Evolutionary conservation across 2,113 vertebrate genomes (phyloP).

Genomic region (Dolichotis patagonum): DNA sequence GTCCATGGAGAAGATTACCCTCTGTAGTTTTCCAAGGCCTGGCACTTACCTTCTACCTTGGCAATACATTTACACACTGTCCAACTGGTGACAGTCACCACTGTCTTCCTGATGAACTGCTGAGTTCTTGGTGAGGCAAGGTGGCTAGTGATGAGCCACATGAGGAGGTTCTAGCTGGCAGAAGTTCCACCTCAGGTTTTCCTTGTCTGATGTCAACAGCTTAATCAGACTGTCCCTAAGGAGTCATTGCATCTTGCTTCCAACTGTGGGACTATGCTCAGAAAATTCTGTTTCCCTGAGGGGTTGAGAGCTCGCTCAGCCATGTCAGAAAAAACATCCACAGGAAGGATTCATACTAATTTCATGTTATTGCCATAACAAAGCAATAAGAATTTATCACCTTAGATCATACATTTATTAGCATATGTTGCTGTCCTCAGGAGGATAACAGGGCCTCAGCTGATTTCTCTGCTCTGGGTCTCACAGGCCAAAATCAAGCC

Average conservation of each 20-base stretch:
- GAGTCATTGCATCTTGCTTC: background rate
- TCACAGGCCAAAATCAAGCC: background rate
- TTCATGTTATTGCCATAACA: background rate
- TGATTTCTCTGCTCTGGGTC: background rate
- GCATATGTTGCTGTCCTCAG: background rate
- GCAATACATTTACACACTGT: accelerated
- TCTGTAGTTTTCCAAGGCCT: background rate
- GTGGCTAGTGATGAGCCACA: accelerated
- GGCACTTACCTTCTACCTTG: background rate
- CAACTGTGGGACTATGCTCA: background rate
- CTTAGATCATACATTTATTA: background rate
- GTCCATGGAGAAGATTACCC: background rate
- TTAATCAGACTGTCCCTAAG: background rate
- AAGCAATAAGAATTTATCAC: background rate
- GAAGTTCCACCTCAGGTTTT: background rate
- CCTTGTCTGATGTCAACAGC: background rate
- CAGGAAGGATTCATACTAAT: background rate
- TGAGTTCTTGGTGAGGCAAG: accelerated
- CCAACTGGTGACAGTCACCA: background rate
- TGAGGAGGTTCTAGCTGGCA: background rate
- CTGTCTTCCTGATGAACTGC: background rate
- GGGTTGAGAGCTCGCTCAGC: background rate
- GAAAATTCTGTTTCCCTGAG: background rate
- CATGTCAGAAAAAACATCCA: background rate
- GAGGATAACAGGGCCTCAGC: background rate